phyloP scores from a whole-genome alignment of 2,797 vertebrate genomes.

The Crax fasciolata region DNA sequence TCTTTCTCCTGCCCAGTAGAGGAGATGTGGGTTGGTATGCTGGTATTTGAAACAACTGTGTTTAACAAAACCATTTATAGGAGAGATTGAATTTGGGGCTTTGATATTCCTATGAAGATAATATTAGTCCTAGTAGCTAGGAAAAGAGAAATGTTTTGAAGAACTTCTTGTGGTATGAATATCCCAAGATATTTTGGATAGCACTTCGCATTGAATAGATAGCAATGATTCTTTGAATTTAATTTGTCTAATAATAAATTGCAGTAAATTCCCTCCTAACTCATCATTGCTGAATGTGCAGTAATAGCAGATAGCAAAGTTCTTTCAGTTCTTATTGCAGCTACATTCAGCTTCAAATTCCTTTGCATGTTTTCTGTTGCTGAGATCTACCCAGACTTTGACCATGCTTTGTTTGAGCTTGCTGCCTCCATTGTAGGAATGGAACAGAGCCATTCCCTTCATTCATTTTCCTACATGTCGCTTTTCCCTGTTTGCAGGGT shows the following conservation, averaged over 20 bases:
- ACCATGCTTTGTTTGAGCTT: background rate
- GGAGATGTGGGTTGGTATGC: background rate
- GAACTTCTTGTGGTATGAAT: slow-evolving; percentile 1
- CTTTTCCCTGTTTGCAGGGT: background rate
- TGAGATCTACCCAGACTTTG: background rate
- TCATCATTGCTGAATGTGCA: accelerated
- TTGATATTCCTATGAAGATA: background rate
- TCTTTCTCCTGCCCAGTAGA: background rate
- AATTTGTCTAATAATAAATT: slow-evolving; percentile 45
- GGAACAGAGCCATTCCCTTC: background rate
- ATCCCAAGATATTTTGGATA: background rate
- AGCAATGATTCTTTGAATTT: slow-evolving; percentile 23
- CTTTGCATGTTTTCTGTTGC: background rate
- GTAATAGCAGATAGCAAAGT: background rate
- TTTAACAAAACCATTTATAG: slow-evolving; percentile 25
- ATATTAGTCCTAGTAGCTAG: slow-evolving; percentile 47
- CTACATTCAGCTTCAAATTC: background rate
- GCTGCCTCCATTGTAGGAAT: background rate
- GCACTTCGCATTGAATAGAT: slow-evolving; percentile 4
- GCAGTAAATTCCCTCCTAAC: background rate
- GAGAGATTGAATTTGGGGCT: background rate
- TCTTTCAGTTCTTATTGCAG: background rate
- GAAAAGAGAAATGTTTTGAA: slow-evolving; percentile 50
- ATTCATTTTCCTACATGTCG: background rate
- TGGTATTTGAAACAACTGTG: slow-evolving; percentile 63